Percentiles rank a stretch among this genome's conserved stretches.
These are phyloP conservation scores for Crossoptilon crossoptilon DNA, from an alignment of 2,797 vertebrate genomes.

Conservation along the genomic window DNA sequence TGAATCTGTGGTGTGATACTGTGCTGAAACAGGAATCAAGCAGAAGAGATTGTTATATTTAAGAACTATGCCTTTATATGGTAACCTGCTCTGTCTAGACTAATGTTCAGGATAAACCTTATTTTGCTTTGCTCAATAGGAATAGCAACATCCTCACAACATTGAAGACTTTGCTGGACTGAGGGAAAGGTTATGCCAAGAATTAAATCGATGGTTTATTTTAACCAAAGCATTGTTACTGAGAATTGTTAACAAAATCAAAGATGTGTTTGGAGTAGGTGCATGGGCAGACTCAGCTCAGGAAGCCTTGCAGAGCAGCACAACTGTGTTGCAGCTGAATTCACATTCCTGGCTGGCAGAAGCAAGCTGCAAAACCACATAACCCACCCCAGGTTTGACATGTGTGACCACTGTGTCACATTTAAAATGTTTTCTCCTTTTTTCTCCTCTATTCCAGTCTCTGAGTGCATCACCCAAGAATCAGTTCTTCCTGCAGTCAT, in stretches of 20 bases:
- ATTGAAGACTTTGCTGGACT: conserved; percentile 19
- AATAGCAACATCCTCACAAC: conserved; percentile 25
- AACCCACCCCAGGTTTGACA: background rate
- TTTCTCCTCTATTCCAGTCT: background rate
- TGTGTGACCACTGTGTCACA: background rate
- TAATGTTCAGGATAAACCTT: conserved; percentile 48
- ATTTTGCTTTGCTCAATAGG: conserved; percentile 46
- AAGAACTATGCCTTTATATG: conserved; percentile 50
- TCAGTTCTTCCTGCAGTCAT: background rate
- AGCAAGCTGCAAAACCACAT: background rate
- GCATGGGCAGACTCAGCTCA: background rate
- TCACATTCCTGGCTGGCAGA: background rate
- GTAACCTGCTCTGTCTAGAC: conserved; percentile 32
- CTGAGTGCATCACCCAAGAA: background rate
- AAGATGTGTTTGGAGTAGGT: background rate
- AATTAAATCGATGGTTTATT: conserved; percentile 57
- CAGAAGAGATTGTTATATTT: conserved; percentile 29
- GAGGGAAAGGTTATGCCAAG: conserved; percentile 25
- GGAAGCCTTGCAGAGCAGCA: background rate
- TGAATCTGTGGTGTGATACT: conserved; percentile 33
- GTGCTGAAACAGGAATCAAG: conserved; percentile 49
- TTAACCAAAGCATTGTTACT: conserved; percentile 24
- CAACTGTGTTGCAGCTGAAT: background rate
- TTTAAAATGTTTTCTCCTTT: background rate
- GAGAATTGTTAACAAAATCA: background rate